phyloP scores from a whole-genome alignment of 2,113 vertebrate genomes.

The Morone saxatilis region DNA sequence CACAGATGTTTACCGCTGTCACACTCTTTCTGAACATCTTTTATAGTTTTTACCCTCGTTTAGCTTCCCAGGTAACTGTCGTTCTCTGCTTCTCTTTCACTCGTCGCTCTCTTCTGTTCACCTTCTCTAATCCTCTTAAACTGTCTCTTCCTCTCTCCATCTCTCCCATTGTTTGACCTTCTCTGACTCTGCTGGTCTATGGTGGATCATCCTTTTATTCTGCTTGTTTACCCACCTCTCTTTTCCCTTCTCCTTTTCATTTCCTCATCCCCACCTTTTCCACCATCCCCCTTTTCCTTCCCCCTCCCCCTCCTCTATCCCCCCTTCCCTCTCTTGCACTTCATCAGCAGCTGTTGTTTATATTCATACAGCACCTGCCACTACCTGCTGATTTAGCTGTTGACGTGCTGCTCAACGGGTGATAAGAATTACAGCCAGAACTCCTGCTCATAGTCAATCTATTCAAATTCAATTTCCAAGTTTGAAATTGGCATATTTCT shows the following conservation, averaged over 20 bases:
- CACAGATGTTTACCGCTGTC: not conserved
- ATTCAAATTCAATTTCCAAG: conserved; percentile 68
- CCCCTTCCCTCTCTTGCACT: conserved; percentile 24
- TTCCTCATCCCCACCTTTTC: conserved; percentile 24
- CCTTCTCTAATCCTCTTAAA: conserved; percentile 64
- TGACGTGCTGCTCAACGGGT: conserved; percentile 56
- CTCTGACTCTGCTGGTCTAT: conserved; percentile 35
- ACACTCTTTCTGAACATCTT: not conserved
- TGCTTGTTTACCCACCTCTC: conserved; percentile 46
- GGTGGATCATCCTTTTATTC: conserved; percentile 52
- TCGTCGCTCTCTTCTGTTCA: conserved; percentile 26
- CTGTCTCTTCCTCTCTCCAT: conserved; percentile 12
- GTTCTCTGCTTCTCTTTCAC: not conserved
- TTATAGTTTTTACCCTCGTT: not conserved
- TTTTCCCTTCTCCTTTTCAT: conserved; percentile 16
- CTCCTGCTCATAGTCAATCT: conserved; percentile 43
- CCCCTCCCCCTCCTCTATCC: not conserved
- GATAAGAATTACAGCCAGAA: conserved; percentile 62
- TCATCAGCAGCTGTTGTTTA: conserved; percentile 78
- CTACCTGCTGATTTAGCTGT: conserved; percentile 73
- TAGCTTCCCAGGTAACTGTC: conserved; percentile 33
- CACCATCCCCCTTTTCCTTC: not conserved
- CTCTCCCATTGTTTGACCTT: conserved; percentile 47
- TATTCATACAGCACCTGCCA: conserved; percentile 71
- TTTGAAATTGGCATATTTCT: conserved; percentile 64